These are phyloP conservation scores for Anolis apletophallus DNA, from an alignment of 2,797 vertebrate genomes.

Conservation along the genomic window DNA sequence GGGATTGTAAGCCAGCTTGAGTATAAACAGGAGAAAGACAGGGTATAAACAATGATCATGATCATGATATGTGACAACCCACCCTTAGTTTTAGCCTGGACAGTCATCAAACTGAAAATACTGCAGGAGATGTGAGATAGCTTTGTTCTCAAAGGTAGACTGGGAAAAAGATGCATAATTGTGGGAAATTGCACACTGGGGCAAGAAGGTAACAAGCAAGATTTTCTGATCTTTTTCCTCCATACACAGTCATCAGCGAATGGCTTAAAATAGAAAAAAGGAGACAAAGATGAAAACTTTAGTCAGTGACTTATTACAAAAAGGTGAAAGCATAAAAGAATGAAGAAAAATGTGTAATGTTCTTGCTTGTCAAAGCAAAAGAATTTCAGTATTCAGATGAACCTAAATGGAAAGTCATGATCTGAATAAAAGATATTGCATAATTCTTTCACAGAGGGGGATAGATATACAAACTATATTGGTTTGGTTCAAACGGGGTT, in stretches of 20 bases:
- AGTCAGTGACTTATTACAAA: conserved; percentile 29
- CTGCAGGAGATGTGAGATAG: conserved; percentile 21
- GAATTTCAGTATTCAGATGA: neutral
- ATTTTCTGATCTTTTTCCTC: conserved; percentile 60
- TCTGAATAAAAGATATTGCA: neutral
- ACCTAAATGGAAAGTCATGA: accelerated
- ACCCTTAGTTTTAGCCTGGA: no score
- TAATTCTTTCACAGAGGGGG: neutral
- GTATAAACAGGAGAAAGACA: no score
- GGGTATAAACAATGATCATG: no score
- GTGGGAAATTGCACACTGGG: conserved; percentile 15
- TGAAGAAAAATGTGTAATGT: neutral
- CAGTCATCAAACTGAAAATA: conserved; percentile 47
- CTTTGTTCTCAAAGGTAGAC: neutral
- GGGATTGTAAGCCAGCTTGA: no score
- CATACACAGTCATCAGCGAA: conserved; percentile 48
- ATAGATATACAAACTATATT: neutral
- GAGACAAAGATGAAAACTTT: conserved; percentile 40
- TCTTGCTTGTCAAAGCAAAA: neutral
- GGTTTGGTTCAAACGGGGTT: conserved; percentile 2
- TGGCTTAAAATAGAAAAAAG: conserved; percentile 53
- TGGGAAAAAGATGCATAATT: neutral
- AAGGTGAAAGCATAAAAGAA: conserved; percentile 17
- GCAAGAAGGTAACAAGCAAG: conserved; percentile 43
- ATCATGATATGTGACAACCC: no score